Evolutionary conservation across 2,888 invertebrate species (phyloP).

Genomic region (Phania funesta): DNA sequence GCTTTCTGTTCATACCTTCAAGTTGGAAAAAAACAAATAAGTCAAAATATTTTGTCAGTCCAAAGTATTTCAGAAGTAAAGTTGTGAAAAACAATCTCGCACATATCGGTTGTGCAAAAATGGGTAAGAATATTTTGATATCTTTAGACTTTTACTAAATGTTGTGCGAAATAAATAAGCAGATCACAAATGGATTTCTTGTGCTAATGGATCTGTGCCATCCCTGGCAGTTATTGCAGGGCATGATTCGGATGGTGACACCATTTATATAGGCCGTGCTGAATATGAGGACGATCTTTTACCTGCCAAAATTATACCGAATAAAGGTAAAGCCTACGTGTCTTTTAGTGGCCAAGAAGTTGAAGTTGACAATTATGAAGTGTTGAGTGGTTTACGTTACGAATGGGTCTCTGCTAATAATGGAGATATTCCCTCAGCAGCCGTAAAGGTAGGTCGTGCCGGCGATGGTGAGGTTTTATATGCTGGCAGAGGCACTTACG

Average conservation of each 20-base stretch:
- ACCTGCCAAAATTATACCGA: conserved; percentile 84
- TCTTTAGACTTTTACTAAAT: not conserved
- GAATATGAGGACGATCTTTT: conserved; percentile 84
- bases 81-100: not conserved
- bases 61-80: not conserved
- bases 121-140: conserved; percentile 41
- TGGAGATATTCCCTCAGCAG: conserved; percentile 84
- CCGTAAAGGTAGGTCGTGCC: conserved; percentile 85
- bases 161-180: not conserved
- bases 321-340: conserved; percentile 84
- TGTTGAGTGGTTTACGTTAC: conserved; percentile 84
- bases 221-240: conserved; percentile 83
- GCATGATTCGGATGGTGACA: conserved; percentile 85
- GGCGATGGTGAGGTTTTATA: conserved; percentile 85
- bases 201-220: conserved; percentile 74
- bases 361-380: conserved; percentile 84
- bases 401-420: conserved; percentile 84
- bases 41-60: conserved; percentile 26
- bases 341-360: conserved; percentile 84
- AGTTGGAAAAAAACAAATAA: not conserved
- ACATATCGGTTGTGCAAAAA: not conserved
- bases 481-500: conserved; percentile 85
- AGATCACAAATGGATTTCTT: conserved; percentile 81
- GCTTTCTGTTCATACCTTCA: conserved; percentile 3
- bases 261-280: conserved; percentile 88